These are phyloP conservation scores for Nilaparvata lugens DNA, from an alignment of 1,140 invertebrate species.

Conservation along the genomic window DNA sequence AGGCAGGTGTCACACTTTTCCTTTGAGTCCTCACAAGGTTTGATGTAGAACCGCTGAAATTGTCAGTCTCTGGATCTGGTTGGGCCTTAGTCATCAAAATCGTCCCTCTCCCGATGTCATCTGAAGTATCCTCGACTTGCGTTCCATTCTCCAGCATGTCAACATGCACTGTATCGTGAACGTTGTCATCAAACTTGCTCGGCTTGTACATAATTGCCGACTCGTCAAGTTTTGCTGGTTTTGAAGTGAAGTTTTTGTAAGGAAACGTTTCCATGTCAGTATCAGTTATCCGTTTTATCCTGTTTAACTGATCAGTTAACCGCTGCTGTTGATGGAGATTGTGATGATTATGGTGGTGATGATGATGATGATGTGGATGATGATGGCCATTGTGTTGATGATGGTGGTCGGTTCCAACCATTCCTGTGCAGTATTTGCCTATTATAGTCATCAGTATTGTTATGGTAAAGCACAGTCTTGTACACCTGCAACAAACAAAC, in stretches of 20 bases:
- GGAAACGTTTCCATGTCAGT: neutral
- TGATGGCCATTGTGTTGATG: too few relatives aligned
- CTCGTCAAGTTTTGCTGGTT: neutral
- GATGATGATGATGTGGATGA: too few relatives aligned
- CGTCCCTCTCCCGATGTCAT: constrained; percentile 6
- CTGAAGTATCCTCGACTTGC: constrained; percentile 7
- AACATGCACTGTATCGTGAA: constrained; percentile 19
- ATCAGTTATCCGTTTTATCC: neutral
- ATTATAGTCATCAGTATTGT: too few relatives aligned
- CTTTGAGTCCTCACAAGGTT: too few relatives aligned
- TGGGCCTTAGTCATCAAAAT: constrained; percentile 7
- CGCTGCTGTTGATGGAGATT: too few relatives aligned
- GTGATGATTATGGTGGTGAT: too few relatives aligned
- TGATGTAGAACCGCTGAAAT: too few relatives aligned
- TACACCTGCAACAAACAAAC: too few relatives aligned
- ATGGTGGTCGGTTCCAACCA: too few relatives aligned
- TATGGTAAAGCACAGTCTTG: too few relatives aligned
- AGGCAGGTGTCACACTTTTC: too few relatives aligned
- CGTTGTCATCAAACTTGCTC: constrained; percentile 27
- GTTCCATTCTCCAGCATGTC: constrained; percentile 13
- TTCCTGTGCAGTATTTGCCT: too few relatives aligned
- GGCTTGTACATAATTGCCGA: constrained; percentile 16
- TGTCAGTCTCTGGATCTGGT: neutral
- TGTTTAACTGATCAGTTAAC: neutral
- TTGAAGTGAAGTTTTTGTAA: neutral